phyloP scores from a whole-genome alignment of 2,113 vertebrate species.

The Cettia cetti region DNA sequence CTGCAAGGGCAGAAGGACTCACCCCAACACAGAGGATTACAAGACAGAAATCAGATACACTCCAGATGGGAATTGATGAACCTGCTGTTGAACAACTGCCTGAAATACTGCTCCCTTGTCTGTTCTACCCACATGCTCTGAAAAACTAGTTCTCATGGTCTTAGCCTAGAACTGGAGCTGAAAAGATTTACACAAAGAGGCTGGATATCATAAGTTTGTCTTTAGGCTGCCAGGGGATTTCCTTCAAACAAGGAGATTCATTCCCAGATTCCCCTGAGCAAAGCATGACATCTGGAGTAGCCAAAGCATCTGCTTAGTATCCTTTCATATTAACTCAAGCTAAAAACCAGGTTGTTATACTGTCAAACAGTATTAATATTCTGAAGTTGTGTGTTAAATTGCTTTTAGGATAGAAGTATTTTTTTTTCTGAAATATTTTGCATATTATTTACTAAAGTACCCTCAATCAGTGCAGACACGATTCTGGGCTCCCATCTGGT shows the following conservation, averaged over 20 bases:
- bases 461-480: not conserved
- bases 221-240: not conserved
- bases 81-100: not conserved
- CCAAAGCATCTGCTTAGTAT: not conserved
- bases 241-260: not conserved
- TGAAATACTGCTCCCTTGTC: not conserved
- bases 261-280: not conserved
- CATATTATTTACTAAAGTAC: not conserved
- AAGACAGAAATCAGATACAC: not conserved
- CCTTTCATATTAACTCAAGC: not conserved
- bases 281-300: not conserved
- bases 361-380: conserved; percentile 9
- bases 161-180: not conserved
- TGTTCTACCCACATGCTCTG: not conserved
- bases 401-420: not conserved
- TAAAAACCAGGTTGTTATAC: not conserved
- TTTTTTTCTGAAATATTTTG: conserved; percentile 2
- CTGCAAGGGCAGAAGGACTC: accelerated
- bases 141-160: not conserved
- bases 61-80: not conserved
- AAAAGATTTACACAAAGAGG: not conserved
- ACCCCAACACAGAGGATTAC: not conserved
- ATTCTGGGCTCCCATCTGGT: conserved; percentile 2
- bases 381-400: not conserved
- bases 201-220: not conserved